Conservation (phyloP, 2,888 invertebrate genomes). For the Drosophila sordidula region DNA sequence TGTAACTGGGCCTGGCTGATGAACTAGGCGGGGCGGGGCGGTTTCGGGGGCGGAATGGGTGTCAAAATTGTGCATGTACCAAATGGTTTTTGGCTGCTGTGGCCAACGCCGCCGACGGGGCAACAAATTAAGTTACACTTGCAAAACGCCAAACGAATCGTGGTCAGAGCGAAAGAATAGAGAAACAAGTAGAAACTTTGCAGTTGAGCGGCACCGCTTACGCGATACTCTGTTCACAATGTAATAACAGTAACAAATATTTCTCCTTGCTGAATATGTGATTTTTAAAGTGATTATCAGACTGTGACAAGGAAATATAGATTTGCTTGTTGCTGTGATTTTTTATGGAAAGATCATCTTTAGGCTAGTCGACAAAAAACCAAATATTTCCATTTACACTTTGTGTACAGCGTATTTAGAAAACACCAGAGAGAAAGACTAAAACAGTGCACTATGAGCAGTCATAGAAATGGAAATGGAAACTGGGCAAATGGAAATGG, state of each 20-base stretch:
- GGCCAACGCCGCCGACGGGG: conserved; percentile 14
- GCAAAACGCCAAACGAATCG: conserved; percentile 67
- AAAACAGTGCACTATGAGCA: conserved; percentile 10
- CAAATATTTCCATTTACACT: background rate
- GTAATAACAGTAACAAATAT: background rate
- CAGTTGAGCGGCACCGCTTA: background rate
- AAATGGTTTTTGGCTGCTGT: conserved; percentile 67
- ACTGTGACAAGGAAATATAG: no score
- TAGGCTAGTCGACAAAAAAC: no score
- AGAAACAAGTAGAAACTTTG: background rate
- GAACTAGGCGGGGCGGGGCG: background rate
- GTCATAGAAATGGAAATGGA: conserved; percentile 23
- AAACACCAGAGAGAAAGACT: conserved; percentile 2
- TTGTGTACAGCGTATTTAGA: background rate
- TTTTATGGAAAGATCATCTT: no score
- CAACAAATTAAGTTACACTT: conserved; percentile 76
- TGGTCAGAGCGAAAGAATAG: conserved; percentile 24
- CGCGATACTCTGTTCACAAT: background rate
- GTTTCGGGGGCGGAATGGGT: conserved; percentile 35
- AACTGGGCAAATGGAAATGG: conserved; percentile 14
- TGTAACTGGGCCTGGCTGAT: background rate
- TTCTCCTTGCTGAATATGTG: no score
- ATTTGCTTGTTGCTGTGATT: no score
- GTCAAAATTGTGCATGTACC: conserved; percentile 77
- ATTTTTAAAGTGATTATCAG: no score